Percentiles rank a stretch among this genome's conserved stretches.
Evolutionary conservation across 2,797 vertebrate genomes (phyloP).

Genomic region (Lemur catta): DNA sequence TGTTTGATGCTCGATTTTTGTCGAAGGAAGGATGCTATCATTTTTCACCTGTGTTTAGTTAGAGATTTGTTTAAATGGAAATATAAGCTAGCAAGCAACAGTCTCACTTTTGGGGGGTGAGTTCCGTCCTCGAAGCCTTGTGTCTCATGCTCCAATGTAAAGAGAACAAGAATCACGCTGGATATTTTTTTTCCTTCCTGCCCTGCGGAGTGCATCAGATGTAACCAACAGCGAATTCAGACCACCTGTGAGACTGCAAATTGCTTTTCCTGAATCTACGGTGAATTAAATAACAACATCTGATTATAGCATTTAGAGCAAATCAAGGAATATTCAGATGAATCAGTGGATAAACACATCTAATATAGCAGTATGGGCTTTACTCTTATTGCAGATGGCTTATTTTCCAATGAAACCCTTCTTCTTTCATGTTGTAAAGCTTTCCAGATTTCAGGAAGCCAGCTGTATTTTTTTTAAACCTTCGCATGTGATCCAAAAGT

Average conservation of each 20-base stretch:
- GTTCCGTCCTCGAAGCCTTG: constrained; percentile 36
- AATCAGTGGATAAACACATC: constrained; percentile 68
- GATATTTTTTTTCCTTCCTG: neutral
- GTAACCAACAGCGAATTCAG: constrained; percentile 32
- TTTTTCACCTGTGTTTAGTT: constrained; percentile 66
- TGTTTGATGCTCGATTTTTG: constrained; percentile 67
- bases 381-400: constrained; percentile 54
- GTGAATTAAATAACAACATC: constrained; percentile 66
- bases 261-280: constrained; percentile 65
- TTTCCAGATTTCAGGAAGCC: constrained; percentile 73
- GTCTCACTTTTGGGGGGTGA: neutral
- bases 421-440: constrained; percentile 70
- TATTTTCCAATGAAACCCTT: constrained; percentile 59
- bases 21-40: constrained; percentile 47
- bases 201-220: neutral
- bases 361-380: constrained; percentile 70
- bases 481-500: constrained; percentile 35
- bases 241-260: constrained; percentile 77
- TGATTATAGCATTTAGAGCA: constrained; percentile 75
- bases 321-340: constrained; percentile 67
- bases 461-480: constrained; percentile 63
- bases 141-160: neutral
- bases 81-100: constrained; percentile 40
- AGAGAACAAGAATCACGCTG: neutral
- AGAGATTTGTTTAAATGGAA: constrained; percentile 68